These are phyloP conservation scores for Penaeus chinensis DNA, from an alignment of 1,140 invertebrate species.

Conservation along the genomic window DNA sequence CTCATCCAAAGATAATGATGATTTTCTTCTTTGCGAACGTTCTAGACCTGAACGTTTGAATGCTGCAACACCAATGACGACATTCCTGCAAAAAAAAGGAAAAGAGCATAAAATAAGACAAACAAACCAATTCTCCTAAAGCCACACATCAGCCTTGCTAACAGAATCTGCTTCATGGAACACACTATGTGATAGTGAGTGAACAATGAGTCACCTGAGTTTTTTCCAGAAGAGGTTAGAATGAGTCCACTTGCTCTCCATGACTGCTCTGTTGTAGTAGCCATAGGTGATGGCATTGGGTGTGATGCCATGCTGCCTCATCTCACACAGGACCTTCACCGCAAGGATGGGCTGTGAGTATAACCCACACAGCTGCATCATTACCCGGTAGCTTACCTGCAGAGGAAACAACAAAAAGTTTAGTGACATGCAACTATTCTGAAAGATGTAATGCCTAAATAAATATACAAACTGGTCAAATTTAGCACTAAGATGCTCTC, in stretches of 20 bases:
- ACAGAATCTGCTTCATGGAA: background rate
- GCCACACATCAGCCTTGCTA: background rate
- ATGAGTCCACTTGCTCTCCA: conserved; percentile 94
- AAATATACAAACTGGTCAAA: conserved; percentile 5
- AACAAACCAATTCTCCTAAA: background rate
- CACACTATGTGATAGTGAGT: background rate
- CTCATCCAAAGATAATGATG: conserved; percentile 49
- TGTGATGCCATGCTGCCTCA: conserved; percentile 93
- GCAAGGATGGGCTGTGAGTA: conserved; percentile 94
- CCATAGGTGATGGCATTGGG: conserved; percentile 99
- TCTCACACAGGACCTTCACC: conserved; percentile 92
- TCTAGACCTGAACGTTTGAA: conserved; percentile 55
- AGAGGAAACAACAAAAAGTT: conserved; percentile 44
- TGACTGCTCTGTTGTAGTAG: conserved; percentile 83
- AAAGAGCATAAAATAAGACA: conserved; percentile 10
- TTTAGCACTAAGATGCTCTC: background rate
- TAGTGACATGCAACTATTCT: conserved; percentile 60
- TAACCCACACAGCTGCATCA: conserved; percentile 98
- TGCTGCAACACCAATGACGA: conserved; percentile 85
- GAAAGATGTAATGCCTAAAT: conserved; percentile 16
- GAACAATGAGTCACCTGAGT: conserved; percentile 71
- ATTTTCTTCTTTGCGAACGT: conserved; percentile 39
- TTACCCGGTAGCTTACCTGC: conserved; percentile 94
- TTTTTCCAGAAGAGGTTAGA: conserved; percentile 94
- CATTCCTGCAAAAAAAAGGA: conserved; percentile 75